Evolutionary conservation across 2,113 vertebrate genomes (phyloP).

Genomic region (Chaenogobius annularis): DNA sequence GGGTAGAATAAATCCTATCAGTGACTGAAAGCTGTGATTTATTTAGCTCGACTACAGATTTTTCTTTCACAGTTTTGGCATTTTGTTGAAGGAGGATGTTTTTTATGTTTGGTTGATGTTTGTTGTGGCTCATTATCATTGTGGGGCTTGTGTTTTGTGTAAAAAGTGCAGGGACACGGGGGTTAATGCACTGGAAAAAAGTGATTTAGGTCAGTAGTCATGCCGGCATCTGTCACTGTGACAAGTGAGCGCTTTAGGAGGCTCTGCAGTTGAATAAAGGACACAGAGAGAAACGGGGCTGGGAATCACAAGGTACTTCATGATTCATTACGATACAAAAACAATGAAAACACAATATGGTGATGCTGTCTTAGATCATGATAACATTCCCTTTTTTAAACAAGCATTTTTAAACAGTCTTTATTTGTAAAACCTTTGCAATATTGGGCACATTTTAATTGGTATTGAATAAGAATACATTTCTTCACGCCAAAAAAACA

Average conservation of each 20-base stretch:
- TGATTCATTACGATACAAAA: background rate
- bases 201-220: conserved; percentile 75
- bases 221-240: conserved; percentile 73
- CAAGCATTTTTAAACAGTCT: background rate
- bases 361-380: background rate
- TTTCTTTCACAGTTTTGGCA: conserved; percentile 22
- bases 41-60: conserved; percentile 23
- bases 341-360: background rate
- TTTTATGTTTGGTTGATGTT: conserved; percentile 26
- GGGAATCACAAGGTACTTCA: background rate
- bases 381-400: background rate
- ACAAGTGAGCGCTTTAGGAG: conserved; percentile 55
- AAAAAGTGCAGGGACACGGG: conserved; percentile 58
- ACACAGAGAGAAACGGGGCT: conserved; percentile 42
- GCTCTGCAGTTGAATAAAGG: conserved; percentile 50
- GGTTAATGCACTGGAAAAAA: conserved; percentile 79
- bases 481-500: background rate
- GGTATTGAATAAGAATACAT: background rate
- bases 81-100: conserved; percentile 24
- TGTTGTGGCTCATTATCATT: conserved; percentile 30
- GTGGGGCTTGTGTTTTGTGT: conserved; percentile 44
- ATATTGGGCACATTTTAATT: background rate
- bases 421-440: background rate
- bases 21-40: conserved; percentile 42
- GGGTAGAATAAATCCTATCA: conserved; percentile 26